These are phyloP conservation scores for Prunella fulvescens DNA, from an alignment of 2,113 vertebrate genomes.

Conservation along the genomic window DNA sequence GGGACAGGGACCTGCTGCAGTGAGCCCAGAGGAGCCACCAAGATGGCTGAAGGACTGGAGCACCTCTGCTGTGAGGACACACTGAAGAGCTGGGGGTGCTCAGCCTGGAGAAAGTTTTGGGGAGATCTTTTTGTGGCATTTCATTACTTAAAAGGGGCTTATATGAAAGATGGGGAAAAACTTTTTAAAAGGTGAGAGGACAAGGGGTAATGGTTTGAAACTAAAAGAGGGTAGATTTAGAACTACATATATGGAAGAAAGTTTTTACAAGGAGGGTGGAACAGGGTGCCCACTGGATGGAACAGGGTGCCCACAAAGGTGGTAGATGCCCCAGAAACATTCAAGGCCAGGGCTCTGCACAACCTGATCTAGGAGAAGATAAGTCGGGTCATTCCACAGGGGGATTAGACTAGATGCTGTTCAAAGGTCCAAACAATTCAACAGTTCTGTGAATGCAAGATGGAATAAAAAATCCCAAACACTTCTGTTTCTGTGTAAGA, in stretches of 20 bases:
- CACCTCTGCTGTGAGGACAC: accelerated
- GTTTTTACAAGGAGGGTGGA: neutral
- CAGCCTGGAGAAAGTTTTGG: neutral
- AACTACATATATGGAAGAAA: neutral
- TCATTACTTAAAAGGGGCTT: neutral
- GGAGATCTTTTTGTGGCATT: neutral
- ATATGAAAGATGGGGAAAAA: neutral
- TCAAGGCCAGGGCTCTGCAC: neutral
- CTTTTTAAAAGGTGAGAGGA: neutral
- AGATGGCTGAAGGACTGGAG: accelerated
- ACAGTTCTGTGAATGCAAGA: neutral
- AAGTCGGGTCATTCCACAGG: neutral
- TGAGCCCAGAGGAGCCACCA: accelerated
- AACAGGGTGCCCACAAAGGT: neutral
- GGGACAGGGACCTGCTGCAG: neutral
- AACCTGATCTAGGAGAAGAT: neutral
- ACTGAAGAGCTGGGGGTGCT: neutral
- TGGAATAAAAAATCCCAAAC: neutral
- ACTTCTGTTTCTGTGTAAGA: neutral
- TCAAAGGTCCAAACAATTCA: neutral
- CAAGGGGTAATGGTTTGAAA: neutral
- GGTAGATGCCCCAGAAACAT: neutral
- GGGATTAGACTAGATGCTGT: neutral
- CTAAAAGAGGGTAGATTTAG: neutral
- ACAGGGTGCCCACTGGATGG: too few relatives aligned